Evolutionary conservation across 1,140 invertebrate species (phyloP), one percentile per base, ranked within the genome.

Genomic region (Leptonema lineaticorne): DNA sequence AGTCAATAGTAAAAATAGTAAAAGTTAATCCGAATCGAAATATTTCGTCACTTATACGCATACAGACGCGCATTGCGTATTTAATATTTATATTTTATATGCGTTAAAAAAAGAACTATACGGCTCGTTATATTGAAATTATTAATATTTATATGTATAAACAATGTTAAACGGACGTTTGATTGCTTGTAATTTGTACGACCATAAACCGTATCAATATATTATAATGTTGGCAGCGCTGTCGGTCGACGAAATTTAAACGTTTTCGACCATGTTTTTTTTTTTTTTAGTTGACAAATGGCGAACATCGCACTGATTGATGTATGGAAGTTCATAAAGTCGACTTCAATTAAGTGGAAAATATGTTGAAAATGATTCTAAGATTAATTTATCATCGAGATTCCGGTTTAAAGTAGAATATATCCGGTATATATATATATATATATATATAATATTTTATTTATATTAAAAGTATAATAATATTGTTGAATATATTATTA

Each of bases 121-220:
- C 37, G 16, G 37, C 2, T 41, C 37, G 37, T 41, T 14, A 41
- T n/a, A n/a, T 41, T 41, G 11, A 41, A 41, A 41, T 41, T 41
- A 41, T 41, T 41, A 41, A 41, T 41, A 16, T 11, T 41, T 14
- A 41, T 16, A 16, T n/a, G n/a, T n/a, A n/a, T 41, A 41, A 4
- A 41, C 37, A 41, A 41, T 41, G 37, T 41, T 41, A 16, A 16
- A 41, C 37, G 37, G 11, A 16, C 16, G 37, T 41, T 41, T 41
- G 37, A 41, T 41, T 41, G 37, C 37, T 41, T 41, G 37, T 41
- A 41, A 41, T 41, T 41, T 41, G 37, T 41, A 41, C 37, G 37
- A 41, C 11, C 37, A 16, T n/a, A n/a, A n/a, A 16, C 37, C 37
- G 16, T 41, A 14, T 41, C 37, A 41, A 41, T 41, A 41, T 41